These are phyloP conservation scores for Rhyzopertha dominica DNA, from an alignment of 1,140 invertebrate species.

Conservation along the genomic window DNA sequence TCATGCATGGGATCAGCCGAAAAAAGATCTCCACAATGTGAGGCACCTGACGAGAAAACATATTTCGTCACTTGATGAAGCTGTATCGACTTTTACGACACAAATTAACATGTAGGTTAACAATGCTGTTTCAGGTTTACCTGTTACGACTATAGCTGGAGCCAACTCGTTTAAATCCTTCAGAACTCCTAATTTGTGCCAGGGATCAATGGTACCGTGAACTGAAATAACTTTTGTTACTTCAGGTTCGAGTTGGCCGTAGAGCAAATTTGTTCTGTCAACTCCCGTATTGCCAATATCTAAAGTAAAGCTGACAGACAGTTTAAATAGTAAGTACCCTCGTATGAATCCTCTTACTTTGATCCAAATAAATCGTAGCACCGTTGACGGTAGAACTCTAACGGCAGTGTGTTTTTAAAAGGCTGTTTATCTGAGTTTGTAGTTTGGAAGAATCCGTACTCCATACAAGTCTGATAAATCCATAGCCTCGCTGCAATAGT, in stretches of 20 bases:
- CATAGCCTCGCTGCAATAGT: conserved; percentile 57
- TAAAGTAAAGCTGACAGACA: too few species aligned
- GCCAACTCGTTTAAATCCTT: conserved; percentile 49
- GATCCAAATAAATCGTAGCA: conserved; percentile 63
- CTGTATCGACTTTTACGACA: too few species aligned
- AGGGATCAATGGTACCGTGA: conserved; percentile 61
- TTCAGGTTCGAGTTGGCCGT: conserved; percentile 53
- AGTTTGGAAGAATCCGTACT: conserved; percentile 79
- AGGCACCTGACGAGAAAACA: conserved; percentile 51
- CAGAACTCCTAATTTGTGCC: conserved; percentile 57
- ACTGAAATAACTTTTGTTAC: conserved; percentile 60
- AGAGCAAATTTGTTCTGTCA: conserved; percentile 55
- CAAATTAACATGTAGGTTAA: too few species aligned
- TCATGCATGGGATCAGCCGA: conserved; percentile 51
- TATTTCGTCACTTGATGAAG: conserved; percentile 14
- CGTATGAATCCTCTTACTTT: too few species aligned
- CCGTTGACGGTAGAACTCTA: conserved; percentile 57
- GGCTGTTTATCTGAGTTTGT: conserved; percentile 57
- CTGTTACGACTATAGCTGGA: conserved; percentile 51
- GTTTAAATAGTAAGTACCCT: too few species aligned
- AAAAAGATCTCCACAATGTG: conserved; percentile 71
- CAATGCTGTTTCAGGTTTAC: too few species aligned
- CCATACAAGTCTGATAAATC: conserved; percentile 79
- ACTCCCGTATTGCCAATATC: conserved; percentile 44
- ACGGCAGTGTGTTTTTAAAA: conserved; percentile 58